These are phyloP conservation scores for Holothuria scabra DNA, from an alignment of 53 echinoderm and acorn worm genomes.

Conservation along the genomic window DNA sequence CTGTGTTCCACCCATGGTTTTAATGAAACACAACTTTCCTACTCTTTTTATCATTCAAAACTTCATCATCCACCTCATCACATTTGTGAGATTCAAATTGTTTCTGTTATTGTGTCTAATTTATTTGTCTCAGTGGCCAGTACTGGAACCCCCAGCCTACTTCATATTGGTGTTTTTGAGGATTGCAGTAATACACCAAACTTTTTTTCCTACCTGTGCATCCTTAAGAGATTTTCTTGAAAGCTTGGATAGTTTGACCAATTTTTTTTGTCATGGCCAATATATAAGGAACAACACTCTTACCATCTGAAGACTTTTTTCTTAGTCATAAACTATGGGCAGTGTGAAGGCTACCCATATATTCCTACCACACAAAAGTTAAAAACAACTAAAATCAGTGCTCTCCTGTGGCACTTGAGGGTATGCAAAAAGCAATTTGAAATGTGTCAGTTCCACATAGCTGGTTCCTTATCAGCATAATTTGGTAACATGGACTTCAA, in stretches of 20 bases:
- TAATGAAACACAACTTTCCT: conserved; percentile 46
- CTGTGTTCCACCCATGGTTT: conserved; percentile 38
- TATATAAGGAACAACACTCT: background rate
- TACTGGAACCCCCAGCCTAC: conserved; percentile 6
- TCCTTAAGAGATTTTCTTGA: background rate
- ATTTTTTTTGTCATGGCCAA: background rate
- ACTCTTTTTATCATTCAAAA: conserved; percentile 26
- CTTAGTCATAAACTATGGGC: background rate
- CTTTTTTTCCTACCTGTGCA: background rate
- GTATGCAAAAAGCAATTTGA: conserved; percentile 27
- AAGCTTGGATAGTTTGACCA: background rate
- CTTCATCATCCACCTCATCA: conserved; percentile 20
- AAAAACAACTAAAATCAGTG: conserved; percentile 32
- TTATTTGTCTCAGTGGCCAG: conserved; percentile 20
- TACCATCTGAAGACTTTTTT: background rate
- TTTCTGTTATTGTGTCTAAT: conserved; percentile 8
- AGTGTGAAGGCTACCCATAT: background rate
- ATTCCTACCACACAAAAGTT: conserved; percentile 8
- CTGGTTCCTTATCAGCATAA: background rate
- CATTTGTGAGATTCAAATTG: background rate
- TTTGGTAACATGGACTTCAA: conserved; percentile 25
- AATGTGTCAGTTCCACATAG: conserved; percentile 3
- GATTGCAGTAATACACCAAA: background rate
- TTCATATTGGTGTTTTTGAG: background rate
- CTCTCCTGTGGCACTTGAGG: conserved; percentile 34